These are phyloP conservation scores for Drosophila antonietae DNA, from an alignment of 2,888 invertebrate genomes.

Conservation along the genomic window DNA sequence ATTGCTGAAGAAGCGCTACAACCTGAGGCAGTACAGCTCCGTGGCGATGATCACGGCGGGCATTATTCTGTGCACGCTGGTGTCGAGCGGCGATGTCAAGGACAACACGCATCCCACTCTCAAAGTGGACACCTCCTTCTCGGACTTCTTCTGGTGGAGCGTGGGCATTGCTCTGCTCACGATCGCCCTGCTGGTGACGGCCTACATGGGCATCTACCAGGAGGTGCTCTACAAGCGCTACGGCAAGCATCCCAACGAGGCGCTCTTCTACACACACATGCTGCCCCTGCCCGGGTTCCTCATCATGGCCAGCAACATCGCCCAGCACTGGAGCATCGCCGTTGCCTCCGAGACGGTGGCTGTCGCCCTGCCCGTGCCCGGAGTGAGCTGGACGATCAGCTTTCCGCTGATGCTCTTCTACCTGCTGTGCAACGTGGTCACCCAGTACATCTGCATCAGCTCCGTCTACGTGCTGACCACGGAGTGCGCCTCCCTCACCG, in stretches of 20 bases:
- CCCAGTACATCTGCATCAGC: slow-evolving; percentile 97
- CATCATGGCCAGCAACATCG: slow-evolving; percentile 91
- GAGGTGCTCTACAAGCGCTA: slow-evolving; percentile 92
- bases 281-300: slow-evolving; percentile 95
- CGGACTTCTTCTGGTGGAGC: slow-evolving; percentile 87
- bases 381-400: slow-evolving; percentile 81
- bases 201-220: slow-evolving; percentile 97
- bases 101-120: slow-evolving; percentile 87
- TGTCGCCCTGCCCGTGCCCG: slow-evolving; percentile 81
- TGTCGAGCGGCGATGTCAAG: slow-evolving; percentile 90
- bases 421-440: slow-evolving; percentile 92
- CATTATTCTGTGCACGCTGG: slow-evolving; percentile 95
- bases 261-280: slow-evolving; percentile 94
- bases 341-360: slow-evolving; percentile 86
- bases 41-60: slow-evolving; percentile 97
- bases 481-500: slow-evolving; percentile 96
- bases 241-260: slow-evolving; percentile 97
- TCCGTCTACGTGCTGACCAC: slow-evolving; percentile 97
- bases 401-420: slow-evolving; percentile 92
- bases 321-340: slow-evolving; percentile 90
- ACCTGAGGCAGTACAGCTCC: slow-evolving; percentile 93
- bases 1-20: slow-evolving; percentile 93
- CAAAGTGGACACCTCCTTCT: slow-evolving; percentile 67
- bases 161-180: slow-evolving; percentile 93
- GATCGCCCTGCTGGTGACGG: slow-evolving; percentile 95